Base-by-base conservation (phyloP, 2,113 vertebrate genomes). In the Xerus inauris region DNA sequence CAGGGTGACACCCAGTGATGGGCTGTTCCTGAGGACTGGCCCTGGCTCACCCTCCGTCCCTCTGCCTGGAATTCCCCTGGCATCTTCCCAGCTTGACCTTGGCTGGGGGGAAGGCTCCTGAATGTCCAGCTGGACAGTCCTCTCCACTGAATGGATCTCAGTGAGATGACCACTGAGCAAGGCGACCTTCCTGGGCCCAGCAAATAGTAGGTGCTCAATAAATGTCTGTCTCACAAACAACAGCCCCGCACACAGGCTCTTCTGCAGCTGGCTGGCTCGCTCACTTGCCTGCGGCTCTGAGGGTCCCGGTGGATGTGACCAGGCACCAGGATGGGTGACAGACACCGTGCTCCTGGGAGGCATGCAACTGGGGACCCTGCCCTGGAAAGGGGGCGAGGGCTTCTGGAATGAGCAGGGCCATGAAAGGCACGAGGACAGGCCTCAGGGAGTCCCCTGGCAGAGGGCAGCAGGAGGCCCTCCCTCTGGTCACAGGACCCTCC, bases 131-230 rank as follows among this genome's bases (percentile, higher is more conserved):
- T 40, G 30, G 22, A 26, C 8, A 12, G 17, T 22, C 12, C 28
- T 54, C 11, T 14, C 24, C 57, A 26, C 35, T 32, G 17, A 24
- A 8, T 6, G 2, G 6, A 38, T 16, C 10, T 6, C 54, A 73
- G 35, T 5, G 38, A 38, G 0, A 8, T n/a, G 6, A 3, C 30
- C 47, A 2, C 40, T 0, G 2, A 62, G 54, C 77, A 10, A 22
- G 12, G 38, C 3, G 81, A 38, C 59, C 72, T 32, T 62, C 22
- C 28, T 12, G 45, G 59, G 71, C 40, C 69, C n/a, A 54, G 16
- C 71, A 64, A 47, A 80, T 5, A 42, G 35, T 1, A 32, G 69
- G 54, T 19, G 49, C 87, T 62, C 40, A 35, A 6, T 42, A 45
- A 73, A 35, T 14, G 24, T 47, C 42, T 77, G 35, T 42, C 59